Percentiles rank a stretch among this genome's conserved stretches.
Conservation (phyloP, 2,888 invertebrate genomes). For the Ennomos erosarius region DNA sequence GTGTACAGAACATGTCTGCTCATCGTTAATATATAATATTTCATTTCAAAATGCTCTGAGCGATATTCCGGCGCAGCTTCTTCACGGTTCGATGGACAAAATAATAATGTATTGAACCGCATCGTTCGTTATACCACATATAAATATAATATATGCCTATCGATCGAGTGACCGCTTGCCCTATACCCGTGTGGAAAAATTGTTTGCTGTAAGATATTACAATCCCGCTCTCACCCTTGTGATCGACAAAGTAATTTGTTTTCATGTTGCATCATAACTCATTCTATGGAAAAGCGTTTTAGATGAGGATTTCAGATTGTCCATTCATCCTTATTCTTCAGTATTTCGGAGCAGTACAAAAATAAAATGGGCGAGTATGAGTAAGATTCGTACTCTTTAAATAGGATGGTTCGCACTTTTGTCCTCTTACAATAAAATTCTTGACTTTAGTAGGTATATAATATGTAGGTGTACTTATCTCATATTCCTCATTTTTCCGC, state of each 20-base stretch:
- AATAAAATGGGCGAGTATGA: too few species aligned
- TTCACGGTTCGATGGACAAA: conserved; percentile 63
- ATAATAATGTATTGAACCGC: conserved; percentile 65
- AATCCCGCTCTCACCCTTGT: conserved; percentile 16
- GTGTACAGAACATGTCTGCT: conserved; percentile 44
- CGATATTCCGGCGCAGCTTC: conserved; percentile 56
- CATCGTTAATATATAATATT: conserved; percentile 60
- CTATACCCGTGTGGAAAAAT: conserved; percentile 24
- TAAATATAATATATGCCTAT: conserved; percentile 36
- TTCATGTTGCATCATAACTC: conserved; percentile 9
- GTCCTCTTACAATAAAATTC: too few species aligned
- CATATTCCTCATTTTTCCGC: too few species aligned
- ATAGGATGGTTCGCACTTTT: too few species aligned
- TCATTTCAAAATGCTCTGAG: conserved; percentile 68
- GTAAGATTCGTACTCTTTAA: too few species aligned
- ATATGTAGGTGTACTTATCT: too few species aligned
- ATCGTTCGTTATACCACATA: conserved; percentile 44
- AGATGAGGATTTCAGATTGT: conserved; percentile 1
- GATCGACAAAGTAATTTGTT: conserved; percentile 19
- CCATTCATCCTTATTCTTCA: background rate
- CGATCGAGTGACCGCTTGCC: conserved; percentile 35
- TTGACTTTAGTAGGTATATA: too few species aligned
- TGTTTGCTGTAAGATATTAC: conserved; percentile 26
- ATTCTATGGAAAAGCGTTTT: conserved; percentile 9
- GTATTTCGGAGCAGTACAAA: too few species aligned